Evolutionary conservation across 2,113 vertebrate species (phyloP), one percentile per base, ranked within the genome.

Genomic region (Bubo bubo): DNA sequence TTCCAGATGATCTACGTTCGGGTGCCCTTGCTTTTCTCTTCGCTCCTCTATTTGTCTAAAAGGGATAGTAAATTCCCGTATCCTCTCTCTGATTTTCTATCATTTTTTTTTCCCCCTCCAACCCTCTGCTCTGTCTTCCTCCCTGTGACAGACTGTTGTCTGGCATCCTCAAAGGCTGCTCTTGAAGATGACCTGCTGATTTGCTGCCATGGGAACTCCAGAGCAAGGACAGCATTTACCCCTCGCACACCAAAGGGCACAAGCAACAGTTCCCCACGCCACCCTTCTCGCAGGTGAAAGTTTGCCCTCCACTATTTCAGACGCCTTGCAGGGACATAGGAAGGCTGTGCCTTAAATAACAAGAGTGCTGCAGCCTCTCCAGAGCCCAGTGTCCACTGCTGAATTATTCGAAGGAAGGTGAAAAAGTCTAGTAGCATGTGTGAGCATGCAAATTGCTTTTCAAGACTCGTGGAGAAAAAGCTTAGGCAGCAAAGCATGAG

Each of bases 171-270:
- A 66, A 64, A 93, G 70, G 55, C 92, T 91, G 82, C 86, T 95
- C 64, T 88, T 77, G 88, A 94, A 79, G 86, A 93, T 90, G 95
- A 96, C 94, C 94, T 64, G 75, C 95, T 96, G 97, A 83, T 96
- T 89, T 95, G 91, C 95, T 95, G 87, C 85, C 91, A 93, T 95
- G 97, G 95, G 97, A 96, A 92, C 86, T 88, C 94, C 5, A 3
- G 49, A 75, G 64, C 16, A 8, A 93, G 70, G 88, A 52, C 77
- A 53, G 84, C 49, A 12, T 96, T 96, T 90, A 91, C 92, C 86
- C 91, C 84, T 92, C 56, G 2, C 52, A 32, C 94, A 96, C 68
- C 4, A 3, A 67, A 91, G 89, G 88, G 73, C 68, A 71, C 63
- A 30, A 67, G 93, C 83, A 91, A 87, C 80, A 86, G 89, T 75